A percentile compares a stretch with the other conserved stretches of the same genome.
Evolutionary conservation across 2,113 vertebrate species (phyloP).

Genomic region (Archocentrus centrarchus): DNA sequence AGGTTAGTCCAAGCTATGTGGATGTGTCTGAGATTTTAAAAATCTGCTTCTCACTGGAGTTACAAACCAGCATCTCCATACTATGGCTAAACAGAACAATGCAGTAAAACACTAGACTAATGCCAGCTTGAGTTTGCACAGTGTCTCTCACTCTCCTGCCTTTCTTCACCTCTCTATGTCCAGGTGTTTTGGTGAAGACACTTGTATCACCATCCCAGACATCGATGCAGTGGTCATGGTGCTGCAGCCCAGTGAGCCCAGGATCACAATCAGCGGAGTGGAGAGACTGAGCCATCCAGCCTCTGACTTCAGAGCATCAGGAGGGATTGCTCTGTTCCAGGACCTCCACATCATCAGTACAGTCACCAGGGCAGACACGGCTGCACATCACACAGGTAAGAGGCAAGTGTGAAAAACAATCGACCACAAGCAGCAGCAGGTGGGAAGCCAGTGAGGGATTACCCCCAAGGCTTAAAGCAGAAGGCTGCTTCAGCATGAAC

Average conservation of each 20-base stretch:
- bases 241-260: constrained; percentile 92
- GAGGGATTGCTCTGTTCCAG: constrained; percentile 86
- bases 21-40: neutral
- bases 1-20: neutral
- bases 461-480: neutral
- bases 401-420: neutral
- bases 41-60: neutral
- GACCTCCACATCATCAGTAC: constrained; percentile 94
- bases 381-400: constrained; percentile 72
- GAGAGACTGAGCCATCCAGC: constrained; percentile 88
- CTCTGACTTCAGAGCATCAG: constrained; percentile 83
- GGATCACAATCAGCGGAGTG: constrained; percentile 91
- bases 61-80: neutral
- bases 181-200: constrained; percentile 98
- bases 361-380: constrained; percentile 82
- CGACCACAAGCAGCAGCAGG: fast-evolving
- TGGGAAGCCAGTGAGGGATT: neutral
- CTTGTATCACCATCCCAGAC: constrained; percentile 92
- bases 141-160: neutral
- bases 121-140: neutral
- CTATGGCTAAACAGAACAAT: neutral
- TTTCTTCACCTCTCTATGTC: neutral
- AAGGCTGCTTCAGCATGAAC: neutral
- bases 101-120: neutral
- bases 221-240: constrained; percentile 95